Evolutionary conservation across 30 jellyfish, hydroid and myxozoan species (phyloP), one percentile per base, ranked within the genome.

Genomic region (Rhopilema esculentum): DNA sequence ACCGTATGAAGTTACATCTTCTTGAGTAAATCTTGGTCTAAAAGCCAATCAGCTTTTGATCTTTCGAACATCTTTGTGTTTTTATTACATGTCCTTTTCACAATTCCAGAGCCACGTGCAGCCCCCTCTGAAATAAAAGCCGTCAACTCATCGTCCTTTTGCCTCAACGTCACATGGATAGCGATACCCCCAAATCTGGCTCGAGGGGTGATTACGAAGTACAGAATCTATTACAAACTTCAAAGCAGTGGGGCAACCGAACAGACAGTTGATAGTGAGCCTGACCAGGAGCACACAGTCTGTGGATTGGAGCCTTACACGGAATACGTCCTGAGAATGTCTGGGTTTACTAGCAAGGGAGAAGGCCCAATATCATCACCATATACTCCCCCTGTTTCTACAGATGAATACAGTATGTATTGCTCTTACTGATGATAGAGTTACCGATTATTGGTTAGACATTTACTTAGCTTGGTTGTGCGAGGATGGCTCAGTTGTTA

Each of bases 281-380:
- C 91, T 19, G 57, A 69, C 49, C 50, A 17, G n/a, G 29, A 72
- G 4, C 73, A 65, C 16, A 49, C 51, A 49, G 57, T 82, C 0
- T 82, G 91, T 51, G 91, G 85, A 22, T 31, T 82, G 29, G n/a
- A 68, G 70, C 91, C 91, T 16, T 82, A 82, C 79, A 69, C 92
- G 1, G 49, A 51, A 22, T 83, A 83, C 52, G 2, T 9, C 15
- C 32, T 83, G 0, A 50, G 40, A 28, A 83, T 83, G 61, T 71
- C 79, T 20, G 92, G 85, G 12, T 71, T 68, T n/a, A 83, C 92
- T 16, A 83, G 85, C 1, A 70, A 28, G n/a, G 92, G 92, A 21
- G 76, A 69, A 51, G 92, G 92, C n/a, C 57, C 57, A 40, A 52
- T 40, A 18, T 0, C 1, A 18, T 83, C 92, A 24, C 57, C 62